Conservation (phyloP, 2,113 vertebrate species). For the Dromiciops gliroides region DNA sequence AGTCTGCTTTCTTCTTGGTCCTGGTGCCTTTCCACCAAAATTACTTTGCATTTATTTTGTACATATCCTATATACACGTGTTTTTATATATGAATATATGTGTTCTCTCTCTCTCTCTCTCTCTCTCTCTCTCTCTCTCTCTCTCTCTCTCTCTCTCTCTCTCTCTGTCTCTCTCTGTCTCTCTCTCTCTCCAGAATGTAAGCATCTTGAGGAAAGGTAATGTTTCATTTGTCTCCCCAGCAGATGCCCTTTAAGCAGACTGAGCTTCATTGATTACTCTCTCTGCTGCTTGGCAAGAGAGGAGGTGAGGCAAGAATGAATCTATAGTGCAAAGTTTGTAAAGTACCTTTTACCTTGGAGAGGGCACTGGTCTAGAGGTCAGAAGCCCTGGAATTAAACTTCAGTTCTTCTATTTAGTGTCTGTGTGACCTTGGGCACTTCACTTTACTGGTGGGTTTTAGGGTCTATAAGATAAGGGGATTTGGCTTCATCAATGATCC, state of each 20-base stretch:
- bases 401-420: neutral
- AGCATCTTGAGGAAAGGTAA: neutral
- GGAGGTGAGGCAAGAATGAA: neutral
- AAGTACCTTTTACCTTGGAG: neutral
- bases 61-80: neutral
- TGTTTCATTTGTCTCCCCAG: neutral
- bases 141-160: too few relatives aligned
- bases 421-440: neutral
- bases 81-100: neutral
- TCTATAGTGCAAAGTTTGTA: neutral
- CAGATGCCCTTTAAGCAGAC: too few relatives aligned
- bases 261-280: neutral
- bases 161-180: too few relatives aligned
- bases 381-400: neutral
- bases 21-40: neutral
- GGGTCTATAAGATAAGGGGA: neutral
- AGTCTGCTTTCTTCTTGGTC: neutral
- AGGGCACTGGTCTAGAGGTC: neutral
- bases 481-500: neutral
- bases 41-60: neutral
- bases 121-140: too few relatives aligned
- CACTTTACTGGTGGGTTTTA: neutral
- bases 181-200: neutral
- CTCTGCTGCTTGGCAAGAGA: neutral
- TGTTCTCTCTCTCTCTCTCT: too few relatives aligned